These are phyloP conservation scores for Plecturocebus donacophilus DNA, from an alignment of 2,113 vertebrate genomes.

Conservation along the genomic window DNA sequence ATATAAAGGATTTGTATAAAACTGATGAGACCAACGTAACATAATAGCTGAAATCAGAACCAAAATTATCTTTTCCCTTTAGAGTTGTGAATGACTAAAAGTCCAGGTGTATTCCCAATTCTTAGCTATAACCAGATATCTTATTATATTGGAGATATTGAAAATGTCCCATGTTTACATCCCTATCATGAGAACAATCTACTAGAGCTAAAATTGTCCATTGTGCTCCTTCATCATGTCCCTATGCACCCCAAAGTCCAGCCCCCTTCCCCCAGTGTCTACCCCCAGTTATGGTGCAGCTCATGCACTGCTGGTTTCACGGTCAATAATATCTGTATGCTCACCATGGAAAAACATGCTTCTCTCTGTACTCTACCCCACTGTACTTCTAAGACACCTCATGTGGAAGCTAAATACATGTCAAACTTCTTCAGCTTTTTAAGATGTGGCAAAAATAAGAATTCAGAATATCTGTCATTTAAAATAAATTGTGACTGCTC, in stretches of 20 bases:
- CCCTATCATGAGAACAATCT: background rate
- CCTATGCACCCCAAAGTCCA: background rate
- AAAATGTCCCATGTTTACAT: background rate
- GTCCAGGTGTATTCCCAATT: background rate
- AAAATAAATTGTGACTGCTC: background rate
- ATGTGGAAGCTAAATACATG: background rate
- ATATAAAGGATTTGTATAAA: background rate
- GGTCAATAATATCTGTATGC: background rate
- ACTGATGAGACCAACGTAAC: background rate
- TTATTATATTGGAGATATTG: background rate
- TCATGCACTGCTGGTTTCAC: background rate
- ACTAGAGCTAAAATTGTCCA: background rate
- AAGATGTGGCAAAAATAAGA: constrained; percentile 3
- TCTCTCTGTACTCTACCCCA: background rate
- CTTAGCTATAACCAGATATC: background rate
- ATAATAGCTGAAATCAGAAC: background rate
- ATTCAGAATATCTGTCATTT: background rate
- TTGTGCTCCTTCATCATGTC: background rate
- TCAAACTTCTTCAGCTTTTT: constrained; percentile 10
- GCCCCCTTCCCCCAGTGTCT: background rate
- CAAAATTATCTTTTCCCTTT: background rate
- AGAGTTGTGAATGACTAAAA: background rate
- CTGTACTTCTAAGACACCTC: background rate
- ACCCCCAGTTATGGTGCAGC: background rate
- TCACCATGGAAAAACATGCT: background rate